These are phyloP conservation scores for Reinhardtius hippoglossoides DNA, from an alignment of 2,113 vertebrate species.

Conservation along the genomic window DNA sequence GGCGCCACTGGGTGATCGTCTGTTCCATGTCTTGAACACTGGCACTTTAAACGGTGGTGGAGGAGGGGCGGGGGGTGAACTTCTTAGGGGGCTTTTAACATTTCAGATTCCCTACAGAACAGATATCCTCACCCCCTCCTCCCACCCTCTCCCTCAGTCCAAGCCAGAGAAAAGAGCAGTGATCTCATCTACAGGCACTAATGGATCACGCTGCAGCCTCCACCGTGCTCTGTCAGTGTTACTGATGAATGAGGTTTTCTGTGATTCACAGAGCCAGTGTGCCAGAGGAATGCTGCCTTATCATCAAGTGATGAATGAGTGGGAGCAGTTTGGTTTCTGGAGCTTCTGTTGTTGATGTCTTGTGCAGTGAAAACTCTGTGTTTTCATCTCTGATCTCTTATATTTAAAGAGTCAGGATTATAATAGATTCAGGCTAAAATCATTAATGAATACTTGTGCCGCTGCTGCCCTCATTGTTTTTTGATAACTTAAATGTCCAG, in stretches of 20 bases:
- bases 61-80: background rate
- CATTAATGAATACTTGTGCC: background rate
- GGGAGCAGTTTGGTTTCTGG: conserved; percentile 7
- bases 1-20: background rate
- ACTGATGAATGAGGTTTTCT: conserved; percentile 59
- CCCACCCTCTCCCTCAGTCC: background rate
- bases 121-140: conserved; percentile 10
- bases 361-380: conserved; percentile 17
- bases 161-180: conserved; percentile 36
- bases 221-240: conserved; percentile 36
- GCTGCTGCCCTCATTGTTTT: background rate
- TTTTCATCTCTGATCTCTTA: background rate
- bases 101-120: conserved; percentile 52
- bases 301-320: conserved; percentile 61
- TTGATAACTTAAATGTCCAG: conserved; percentile 7
- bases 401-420: background rate
- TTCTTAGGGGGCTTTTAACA: conserved; percentile 50
- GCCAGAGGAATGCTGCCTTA: conserved; percentile 65
- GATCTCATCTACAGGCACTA: conserved; percentile 52
- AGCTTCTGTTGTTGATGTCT: conserved; percentile 8
- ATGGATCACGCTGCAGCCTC: conserved; percentile 48
- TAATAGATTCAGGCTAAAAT: background rate
- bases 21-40: conserved; percentile 45
- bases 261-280: conserved; percentile 45
- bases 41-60: background rate